phyloP scores from a whole-genome alignment of 2,113 vertebrate genomes.

The Amblyornis subalaris region DNA sequence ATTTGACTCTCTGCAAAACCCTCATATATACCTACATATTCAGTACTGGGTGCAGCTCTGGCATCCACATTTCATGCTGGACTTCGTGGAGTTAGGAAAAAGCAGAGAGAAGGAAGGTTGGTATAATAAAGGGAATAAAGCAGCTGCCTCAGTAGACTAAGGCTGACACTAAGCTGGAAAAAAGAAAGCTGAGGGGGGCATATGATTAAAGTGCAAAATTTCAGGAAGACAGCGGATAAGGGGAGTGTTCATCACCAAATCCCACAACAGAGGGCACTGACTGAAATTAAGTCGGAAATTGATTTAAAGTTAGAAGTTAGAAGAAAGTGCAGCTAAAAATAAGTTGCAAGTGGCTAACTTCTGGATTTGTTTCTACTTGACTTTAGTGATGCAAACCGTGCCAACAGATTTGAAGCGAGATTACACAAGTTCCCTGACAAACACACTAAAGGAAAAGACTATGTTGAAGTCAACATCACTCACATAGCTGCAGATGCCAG shows the following conservation, averaged over 20 bases:
- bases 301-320: neutral
- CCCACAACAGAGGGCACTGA: neutral
- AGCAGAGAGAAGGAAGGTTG: neutral
- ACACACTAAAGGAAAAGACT: neutral
- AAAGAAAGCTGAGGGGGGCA: neutral
- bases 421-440: neutral
- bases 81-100: neutral
- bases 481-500: neutral
- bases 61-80: neutral
- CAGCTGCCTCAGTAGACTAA: neutral
- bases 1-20: neutral
- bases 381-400: neutral
- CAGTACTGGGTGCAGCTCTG: neutral
- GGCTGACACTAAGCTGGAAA: neutral
- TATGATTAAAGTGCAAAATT: neutral
- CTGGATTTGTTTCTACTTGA: neutral
- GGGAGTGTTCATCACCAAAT: neutral
- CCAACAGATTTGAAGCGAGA: neutral
- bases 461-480: neutral
- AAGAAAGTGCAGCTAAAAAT: neutral
- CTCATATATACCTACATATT: neutral
- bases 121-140: neutral
- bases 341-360: neutral
- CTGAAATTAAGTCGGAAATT: neutral
- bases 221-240: neutral